These are phyloP conservation scores for Meriones unguiculatus DNA, from an alignment of 2,113 vertebrate species.

Conservation along the genomic window DNA sequence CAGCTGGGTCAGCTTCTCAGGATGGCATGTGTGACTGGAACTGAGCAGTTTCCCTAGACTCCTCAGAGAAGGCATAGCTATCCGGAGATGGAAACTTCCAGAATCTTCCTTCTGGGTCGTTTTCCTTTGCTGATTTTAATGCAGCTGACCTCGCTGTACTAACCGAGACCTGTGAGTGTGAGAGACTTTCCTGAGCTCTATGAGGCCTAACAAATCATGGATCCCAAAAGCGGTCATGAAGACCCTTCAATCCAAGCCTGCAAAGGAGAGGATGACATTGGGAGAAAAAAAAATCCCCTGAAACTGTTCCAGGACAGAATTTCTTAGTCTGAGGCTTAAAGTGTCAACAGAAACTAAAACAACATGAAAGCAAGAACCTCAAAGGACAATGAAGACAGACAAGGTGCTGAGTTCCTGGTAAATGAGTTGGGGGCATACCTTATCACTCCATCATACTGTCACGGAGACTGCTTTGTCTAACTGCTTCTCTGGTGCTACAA, in stretches of 20 bases:
- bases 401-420: background rate
- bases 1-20: background rate
- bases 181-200: background rate
- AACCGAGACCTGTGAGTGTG: background rate
- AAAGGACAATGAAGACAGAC: background rate
- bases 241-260: background rate
- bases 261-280: background rate
- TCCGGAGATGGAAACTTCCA: background rate
- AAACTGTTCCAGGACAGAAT: background rate
- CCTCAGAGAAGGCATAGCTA: background rate
- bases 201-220: background rate
- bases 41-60: background rate
- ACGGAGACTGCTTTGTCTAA: background rate
- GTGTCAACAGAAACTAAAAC: background rate
- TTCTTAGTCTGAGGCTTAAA: background rate
- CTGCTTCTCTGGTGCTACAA: background rate
- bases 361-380: fast-evolving
- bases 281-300: background rate
- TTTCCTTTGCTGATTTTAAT: background rate
- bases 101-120: background rate
- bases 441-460: background rate
- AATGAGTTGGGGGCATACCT: background rate
- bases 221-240: background rate
- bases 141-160: background rate
- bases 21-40: fast-evolving